Percentiles rank a stretch among this genome's conserved stretches.
Conservation (phyloP, 1,140 invertebrate species). For the Lordiphosa collinella region DNA sequence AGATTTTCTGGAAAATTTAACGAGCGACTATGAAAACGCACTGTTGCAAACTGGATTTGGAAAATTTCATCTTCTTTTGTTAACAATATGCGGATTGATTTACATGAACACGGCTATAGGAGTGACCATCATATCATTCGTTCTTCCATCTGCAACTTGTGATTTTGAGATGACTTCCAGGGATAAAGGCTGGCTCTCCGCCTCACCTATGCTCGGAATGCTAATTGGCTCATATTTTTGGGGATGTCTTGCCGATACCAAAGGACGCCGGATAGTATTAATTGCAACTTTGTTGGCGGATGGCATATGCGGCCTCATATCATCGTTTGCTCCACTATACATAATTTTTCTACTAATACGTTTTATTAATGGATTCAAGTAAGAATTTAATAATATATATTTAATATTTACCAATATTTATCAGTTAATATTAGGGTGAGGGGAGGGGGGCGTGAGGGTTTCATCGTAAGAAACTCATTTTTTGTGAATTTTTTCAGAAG, state of each 20-base stretch:
- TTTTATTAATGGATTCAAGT: slow-evolving; percentile 93
- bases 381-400: slow-evolving; percentile 76
- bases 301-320: slow-evolving; percentile 86
- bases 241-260: slow-evolving; percentile 91
- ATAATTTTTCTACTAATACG: slow-evolving; percentile 87
- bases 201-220: slow-evolving; percentile 91
- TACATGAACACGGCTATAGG: slow-evolving; percentile 90
- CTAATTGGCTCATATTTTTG: slow-evolving; percentile 93
- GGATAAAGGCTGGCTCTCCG: slow-evolving; percentile 87
- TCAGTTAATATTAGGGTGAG: too few relatives aligned
- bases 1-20: slow-evolving; percentile 50
- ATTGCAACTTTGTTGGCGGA: slow-evolving; percentile 89
- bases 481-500: too few relatives aligned
- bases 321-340: slow-evolving; percentile 88
- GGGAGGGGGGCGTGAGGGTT: too few relatives aligned
- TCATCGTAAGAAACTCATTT: too few relatives aligned
- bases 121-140: slow-evolving; percentile 91
- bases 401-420: too few relatives aligned
- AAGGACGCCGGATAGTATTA: slow-evolving; percentile 87
- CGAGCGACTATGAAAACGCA: slow-evolving; percentile 55
- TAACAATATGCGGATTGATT: slow-evolving; percentile 86
- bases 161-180: slow-evolving; percentile 88
- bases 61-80: slow-evolving; percentile 86
- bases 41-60: slow-evolving; percentile 85
- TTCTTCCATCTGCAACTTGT: slow-evolving; percentile 87